Evolutionary conservation across 2,797 vertebrate genomes (phyloP), one percentile per base, ranked within the genome.

Genomic region (Choloepus didactylus): DNA sequence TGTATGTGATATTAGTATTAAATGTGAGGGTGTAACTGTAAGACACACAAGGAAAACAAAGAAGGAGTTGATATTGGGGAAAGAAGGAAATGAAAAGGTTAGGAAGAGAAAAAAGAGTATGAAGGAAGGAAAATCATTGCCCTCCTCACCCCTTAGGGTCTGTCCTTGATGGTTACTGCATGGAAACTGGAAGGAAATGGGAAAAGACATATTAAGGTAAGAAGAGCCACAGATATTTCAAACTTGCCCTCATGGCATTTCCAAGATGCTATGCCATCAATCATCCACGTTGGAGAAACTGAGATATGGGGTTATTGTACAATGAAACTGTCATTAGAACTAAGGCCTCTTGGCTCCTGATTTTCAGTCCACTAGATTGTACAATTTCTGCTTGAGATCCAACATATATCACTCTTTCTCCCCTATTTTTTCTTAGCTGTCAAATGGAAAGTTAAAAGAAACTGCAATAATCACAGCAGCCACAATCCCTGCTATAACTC

Each of bases 371-470:
- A 3, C n/a, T 77, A 79, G 44, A 93, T 76, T 67, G 16, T 44
- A 44, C 10, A 31, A 66, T 85, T 85, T 87, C 72, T 89, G 73
- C 56, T 41, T 87, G 49, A 87, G 79, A 89, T 81, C 21, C 16
- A 82, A 31, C 44, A 85, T 77, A 9, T 9, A 66, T 86, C 76
- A 56, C 1, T 86, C 56, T 31, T 89, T 87, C 69, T 89, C 18
- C 35, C 2, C 44, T 64, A 44, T 84, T 95, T 49, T 84, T 87
- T 41, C 67, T 89, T 35, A 75, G 46, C 31, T 94, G 25, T 77
- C 87, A 94, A 83, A 60, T 83, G 73, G 38, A 87, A 94, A 95
- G 66, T 72, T 95, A 75, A 77, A 82, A 95, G 75, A 97, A 93
- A 70, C 79, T 29, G 0, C 25, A 69, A 16, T 97, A 83, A 89